A percentile compares a stretch with the other conserved stretches of the same genome.
Evolutionary conservation across 2,888 invertebrate species (phyloP).

Genomic region (Physocephala rufipes): DNA sequence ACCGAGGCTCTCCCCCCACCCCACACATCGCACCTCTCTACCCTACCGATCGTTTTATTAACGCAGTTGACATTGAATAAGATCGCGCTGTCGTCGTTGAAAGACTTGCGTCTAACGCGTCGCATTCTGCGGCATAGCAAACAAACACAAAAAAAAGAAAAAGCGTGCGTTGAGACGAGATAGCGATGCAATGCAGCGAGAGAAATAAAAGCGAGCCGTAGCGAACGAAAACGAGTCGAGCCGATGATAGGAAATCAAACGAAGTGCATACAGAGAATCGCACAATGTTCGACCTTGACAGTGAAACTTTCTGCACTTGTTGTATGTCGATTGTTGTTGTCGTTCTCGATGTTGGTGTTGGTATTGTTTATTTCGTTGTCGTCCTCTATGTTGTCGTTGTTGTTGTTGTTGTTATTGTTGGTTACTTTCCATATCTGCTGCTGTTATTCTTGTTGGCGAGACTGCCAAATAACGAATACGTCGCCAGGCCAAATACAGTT

Average conservation of each 20-base stretch:
- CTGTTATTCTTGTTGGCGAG: conserved; percentile 17
- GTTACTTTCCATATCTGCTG: too few species aligned
- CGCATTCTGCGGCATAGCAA: background rate
- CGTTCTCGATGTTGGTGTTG: conserved; percentile 37
- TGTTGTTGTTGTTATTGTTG: conserved; percentile 36
- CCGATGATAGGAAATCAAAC: background rate
- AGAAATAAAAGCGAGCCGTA: conserved; percentile 9
- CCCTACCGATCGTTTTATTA: background rate
- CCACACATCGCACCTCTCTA: background rate
- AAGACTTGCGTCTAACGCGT: background rate
- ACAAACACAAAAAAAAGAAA: background rate
- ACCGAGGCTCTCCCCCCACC: background rate
- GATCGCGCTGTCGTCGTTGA: background rate
- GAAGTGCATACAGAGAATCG: conserved; percentile 40
- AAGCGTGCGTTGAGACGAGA: background rate
- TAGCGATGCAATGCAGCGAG: background rate
- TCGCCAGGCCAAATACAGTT: conserved; percentile 12
- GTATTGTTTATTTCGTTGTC: too few species aligned
- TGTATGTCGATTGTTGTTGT: conserved; percentile 36
- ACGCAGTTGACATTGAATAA: background rate
- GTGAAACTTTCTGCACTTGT: conserved; percentile 49
- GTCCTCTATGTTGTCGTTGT: conserved; percentile 38
- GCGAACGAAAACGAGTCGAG: background rate
- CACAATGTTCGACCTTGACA: conserved; percentile 63
- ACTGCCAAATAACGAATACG: conserved; percentile 41